phyloP scores from a whole-genome alignment of 2,888 invertebrate genomes.

The Caprella mutica region DNA sequence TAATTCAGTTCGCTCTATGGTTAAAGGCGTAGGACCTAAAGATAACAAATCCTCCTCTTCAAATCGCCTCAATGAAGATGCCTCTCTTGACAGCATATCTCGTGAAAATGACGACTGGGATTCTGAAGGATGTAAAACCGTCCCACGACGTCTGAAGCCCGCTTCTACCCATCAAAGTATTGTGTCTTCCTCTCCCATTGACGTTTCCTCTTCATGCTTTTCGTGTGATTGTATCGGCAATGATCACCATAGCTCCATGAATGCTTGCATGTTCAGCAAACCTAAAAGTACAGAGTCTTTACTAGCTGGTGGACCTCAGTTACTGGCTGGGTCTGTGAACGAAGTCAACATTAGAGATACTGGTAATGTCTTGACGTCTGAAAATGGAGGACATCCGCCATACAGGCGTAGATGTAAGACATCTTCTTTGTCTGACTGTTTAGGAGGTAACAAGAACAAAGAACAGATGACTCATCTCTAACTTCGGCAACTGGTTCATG shows the following conservation, averaged over 20 bases:
- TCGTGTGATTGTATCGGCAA: slow-evolving; percentile 30
- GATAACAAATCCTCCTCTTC: slow-evolving; percentile 25
- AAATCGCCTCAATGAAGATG: slow-evolving; percentile 23
- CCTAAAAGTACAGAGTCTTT: slow-evolving; percentile 33
- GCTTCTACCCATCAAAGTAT: not conserved
- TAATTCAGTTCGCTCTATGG: slow-evolving; percentile 19
- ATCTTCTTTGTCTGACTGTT: slow-evolving; percentile 28
- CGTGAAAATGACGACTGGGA: slow-evolving; percentile 17
- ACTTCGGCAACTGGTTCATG: too few species aligned
- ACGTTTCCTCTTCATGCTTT: slow-evolving; percentile 29
- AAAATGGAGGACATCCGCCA: slow-evolving; percentile 1
- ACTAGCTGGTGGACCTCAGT: slow-evolving; percentile 25
- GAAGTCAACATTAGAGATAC: too few species aligned
- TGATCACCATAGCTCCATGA: slow-evolving; percentile 23
- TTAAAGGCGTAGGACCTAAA: slow-evolving; percentile 14
- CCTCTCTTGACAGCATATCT: too few species aligned
- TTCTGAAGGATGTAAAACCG: slow-evolving; percentile 9
- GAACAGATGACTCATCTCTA: slow-evolving; percentile 33
- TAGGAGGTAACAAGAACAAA: slow-evolving; percentile 18
- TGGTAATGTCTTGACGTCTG: slow-evolving; percentile 19
- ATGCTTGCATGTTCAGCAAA: slow-evolving; percentile 32
- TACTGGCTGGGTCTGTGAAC: slow-evolving; percentile 28
- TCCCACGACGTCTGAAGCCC: slow-evolving; percentile 7
- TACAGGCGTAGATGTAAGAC: slow-evolving; percentile 25
- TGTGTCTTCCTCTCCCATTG: slow-evolving; percentile 14